These are phyloP conservation scores for Horisme vitalbata DNA, from an alignment of 2,888 invertebrate species.

Conservation along the genomic window DNA sequence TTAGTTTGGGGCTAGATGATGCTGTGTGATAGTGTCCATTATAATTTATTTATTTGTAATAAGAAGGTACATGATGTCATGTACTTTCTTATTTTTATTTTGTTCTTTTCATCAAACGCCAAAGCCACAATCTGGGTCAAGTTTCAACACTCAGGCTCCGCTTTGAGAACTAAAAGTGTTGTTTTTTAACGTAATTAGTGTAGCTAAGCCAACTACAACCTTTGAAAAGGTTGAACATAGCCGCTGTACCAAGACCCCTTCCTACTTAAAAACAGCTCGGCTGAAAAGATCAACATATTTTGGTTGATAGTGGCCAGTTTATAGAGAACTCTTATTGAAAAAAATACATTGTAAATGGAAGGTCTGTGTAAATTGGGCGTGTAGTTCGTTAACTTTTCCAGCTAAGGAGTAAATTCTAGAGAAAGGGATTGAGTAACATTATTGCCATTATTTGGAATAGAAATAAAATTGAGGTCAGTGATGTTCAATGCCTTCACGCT, in stretches of 20 bases:
- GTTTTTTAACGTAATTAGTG: constrained; percentile 75
- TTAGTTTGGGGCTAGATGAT: too few species aligned
- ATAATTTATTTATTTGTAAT: too few species aligned
- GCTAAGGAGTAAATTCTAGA: constrained; percentile 18
- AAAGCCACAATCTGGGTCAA: constrained; percentile 47
- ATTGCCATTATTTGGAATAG: not conserved
- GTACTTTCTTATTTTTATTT: constrained; percentile 1
- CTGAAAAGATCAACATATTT: constrained; percentile 22
- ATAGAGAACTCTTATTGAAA: constrained; percentile 20
- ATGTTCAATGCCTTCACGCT: not conserved
- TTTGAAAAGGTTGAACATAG: constrained; percentile 42
- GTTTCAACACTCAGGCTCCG: constrained; percentile 43
- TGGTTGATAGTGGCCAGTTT: constrained; percentile 21
- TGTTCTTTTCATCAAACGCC: constrained; percentile 19
- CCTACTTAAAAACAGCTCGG: not conserved
- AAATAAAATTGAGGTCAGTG: not conserved
- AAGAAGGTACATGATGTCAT: too few species aligned
- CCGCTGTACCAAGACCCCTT: constrained; percentile 36
- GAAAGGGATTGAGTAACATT: not conserved
- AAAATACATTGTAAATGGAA: constrained; percentile 4
- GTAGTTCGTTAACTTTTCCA: constrained; percentile 27
- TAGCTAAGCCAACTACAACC: constrained; percentile 54
- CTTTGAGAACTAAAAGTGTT: constrained; percentile 58
- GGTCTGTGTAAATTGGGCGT: constrained; percentile 21
- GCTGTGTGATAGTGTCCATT: too few species aligned